Conservation (phyloP, 2,113 vertebrate species). For the Chaenocephalus aceratus region DNA sequence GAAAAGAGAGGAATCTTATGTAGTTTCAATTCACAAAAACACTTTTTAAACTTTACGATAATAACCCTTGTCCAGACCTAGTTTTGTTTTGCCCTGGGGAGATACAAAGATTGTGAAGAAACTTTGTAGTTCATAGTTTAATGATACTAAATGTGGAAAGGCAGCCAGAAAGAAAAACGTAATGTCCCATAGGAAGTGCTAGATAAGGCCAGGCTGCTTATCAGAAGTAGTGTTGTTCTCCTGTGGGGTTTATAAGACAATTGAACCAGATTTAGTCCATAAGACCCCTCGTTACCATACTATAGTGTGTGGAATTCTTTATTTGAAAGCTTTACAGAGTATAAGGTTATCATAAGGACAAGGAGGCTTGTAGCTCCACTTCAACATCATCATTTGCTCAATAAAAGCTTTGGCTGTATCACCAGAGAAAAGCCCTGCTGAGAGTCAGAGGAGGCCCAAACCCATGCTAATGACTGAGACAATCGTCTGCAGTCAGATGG, state of each 20-base stretch:
- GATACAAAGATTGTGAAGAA: not conserved
- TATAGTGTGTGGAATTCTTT: not conserved
- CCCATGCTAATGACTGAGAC: conserved; percentile 60
- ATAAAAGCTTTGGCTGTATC: conserved; percentile 49
- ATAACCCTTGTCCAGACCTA: no score
- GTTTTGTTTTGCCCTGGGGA: not conserved
- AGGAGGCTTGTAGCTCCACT: conserved; percentile 18
- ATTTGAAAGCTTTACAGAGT: not conserved
- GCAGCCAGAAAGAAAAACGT: not conserved
- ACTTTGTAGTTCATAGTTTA: not conserved
- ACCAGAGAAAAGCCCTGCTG: conserved; percentile 48
- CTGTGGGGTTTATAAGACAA: not conserved
- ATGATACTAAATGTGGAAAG: not conserved
- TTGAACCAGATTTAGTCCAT: not conserved
- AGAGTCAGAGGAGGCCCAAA: conserved; percentile 28
- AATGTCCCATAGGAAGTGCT: not conserved
- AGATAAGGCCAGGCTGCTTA: not conserved
- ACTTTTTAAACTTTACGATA: no score
- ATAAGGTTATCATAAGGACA: conserved; percentile 2
- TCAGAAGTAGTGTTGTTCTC: not conserved
- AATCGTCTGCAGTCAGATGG: conserved; percentile 64
- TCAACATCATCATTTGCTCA: conserved; percentile 49
- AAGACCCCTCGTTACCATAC: not conserved
- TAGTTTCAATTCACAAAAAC: no score
- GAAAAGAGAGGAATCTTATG: no score